Evolutionary conservation across 2,113 vertebrate genomes (phyloP).

Genomic region (Poeciliopsis prolifica): DNA sequence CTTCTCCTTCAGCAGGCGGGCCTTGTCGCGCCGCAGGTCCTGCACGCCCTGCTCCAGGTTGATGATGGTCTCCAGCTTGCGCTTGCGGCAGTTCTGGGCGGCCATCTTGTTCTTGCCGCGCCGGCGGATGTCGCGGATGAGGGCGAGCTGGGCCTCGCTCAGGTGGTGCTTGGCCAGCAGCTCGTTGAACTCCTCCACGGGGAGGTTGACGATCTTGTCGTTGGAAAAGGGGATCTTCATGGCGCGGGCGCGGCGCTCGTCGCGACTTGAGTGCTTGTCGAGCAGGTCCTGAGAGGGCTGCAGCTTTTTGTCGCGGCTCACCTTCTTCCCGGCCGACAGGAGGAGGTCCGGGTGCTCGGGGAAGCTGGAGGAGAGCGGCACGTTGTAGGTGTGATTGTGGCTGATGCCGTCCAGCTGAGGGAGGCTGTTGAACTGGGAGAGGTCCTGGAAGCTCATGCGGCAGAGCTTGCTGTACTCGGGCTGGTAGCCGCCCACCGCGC

Average conservation of each 20-base stretch:
- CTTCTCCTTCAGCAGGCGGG: conserved; percentile 93
- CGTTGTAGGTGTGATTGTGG: conserved; percentile 98
- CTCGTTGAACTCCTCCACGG: conserved; percentile 98
- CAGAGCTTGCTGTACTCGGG: conserved; percentile 96
- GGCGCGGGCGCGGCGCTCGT: conserved; percentile 91
- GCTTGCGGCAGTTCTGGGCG: conserved; percentile 97
- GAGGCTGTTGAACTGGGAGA: conserved; percentile 87
- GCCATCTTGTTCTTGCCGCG: conserved; percentile 99
- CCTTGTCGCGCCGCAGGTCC: conserved; percentile 90
- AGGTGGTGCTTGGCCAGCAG: conserved; percentile 96
- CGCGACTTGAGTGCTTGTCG: conserved; percentile 93
- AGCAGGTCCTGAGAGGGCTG: conserved; percentile 81
- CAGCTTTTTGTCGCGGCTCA: conserved; percentile 82
- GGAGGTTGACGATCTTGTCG: conserved; percentile 97
- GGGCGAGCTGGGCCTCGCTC: conserved; percentile 92
- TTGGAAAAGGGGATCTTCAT: conserved; percentile 99
- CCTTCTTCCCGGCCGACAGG: conserved; percentile 81
- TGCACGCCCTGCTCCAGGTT: conserved; percentile 97
- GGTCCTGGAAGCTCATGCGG: conserved; percentile 97
- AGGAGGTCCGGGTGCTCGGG: conserved; percentile 80
- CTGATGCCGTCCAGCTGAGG: conserved; percentile 92
- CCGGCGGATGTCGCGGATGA: conserved; percentile 96
- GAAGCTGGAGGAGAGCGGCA: conserved; percentile 80
- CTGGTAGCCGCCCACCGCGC: conserved; percentile 91
- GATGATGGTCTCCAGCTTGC: conserved; percentile 97